Conservation (phyloP, 2,888 invertebrate genomes). For the Eustalomyia histrio region DNA sequence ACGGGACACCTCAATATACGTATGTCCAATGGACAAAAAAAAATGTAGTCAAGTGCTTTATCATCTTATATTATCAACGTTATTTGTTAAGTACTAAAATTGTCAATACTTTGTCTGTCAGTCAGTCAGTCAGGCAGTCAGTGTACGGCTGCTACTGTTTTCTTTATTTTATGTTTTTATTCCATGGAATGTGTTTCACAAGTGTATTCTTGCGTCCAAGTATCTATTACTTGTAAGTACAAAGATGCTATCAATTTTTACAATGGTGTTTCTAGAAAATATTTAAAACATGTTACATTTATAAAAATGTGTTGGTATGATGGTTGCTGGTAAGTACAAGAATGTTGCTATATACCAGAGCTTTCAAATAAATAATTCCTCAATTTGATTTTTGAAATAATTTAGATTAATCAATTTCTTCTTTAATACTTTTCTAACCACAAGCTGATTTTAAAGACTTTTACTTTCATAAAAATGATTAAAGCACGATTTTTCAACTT, state of each 20-base stretch:
- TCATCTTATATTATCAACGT: background rate
- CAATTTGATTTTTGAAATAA: no score
- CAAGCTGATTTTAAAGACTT: no score
- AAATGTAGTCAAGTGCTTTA: background rate
- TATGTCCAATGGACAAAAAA: background rate
- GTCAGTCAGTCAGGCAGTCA: background rate
- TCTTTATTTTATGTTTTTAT: background rate
- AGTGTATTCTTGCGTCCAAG: background rate
- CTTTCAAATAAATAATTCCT: no score
- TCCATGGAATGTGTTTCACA: background rate
- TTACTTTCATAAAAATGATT: no score
- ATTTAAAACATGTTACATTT: background rate
- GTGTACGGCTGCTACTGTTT: background rate
- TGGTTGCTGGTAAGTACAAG: background rate
- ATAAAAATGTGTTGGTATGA: background rate
- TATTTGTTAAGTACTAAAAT: background rate
- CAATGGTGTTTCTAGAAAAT: background rate
- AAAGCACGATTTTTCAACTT: no score
- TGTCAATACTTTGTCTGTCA: constrained; percentile 4
- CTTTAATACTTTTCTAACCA: no score
- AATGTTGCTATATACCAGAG: background rate
- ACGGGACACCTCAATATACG: no score
- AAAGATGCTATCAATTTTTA: background rate
- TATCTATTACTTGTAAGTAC: constrained; percentile 1
- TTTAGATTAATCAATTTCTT: no score